Evolutionary conservation across 2,797 vertebrate genomes (phyloP).

Genomic region (Lutjanus campechanus): DNA sequence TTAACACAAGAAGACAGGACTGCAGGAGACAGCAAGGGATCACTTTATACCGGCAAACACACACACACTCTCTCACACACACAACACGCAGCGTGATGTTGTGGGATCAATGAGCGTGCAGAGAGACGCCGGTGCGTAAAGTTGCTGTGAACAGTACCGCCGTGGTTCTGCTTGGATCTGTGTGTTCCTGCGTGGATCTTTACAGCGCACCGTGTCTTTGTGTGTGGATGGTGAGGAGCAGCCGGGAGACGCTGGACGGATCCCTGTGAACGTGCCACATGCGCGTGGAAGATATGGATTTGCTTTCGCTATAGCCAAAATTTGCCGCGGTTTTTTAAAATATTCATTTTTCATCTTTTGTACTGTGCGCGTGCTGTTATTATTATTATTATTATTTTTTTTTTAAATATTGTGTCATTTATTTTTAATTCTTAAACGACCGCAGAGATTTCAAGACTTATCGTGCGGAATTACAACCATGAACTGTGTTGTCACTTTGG

Average conservation of each 20-base stretch:
- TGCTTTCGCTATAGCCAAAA: conserved; percentile 69
- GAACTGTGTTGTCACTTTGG: conserved; percentile 93
- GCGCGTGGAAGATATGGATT: conserved; percentile 74
- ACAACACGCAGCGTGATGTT: conserved; percentile 25
- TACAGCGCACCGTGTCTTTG: conserved; percentile 56
- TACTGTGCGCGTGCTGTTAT: neutral
- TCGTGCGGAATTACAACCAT: conserved; percentile 88
- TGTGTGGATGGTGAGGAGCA: conserved; percentile 48
- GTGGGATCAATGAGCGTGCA: conserved; percentile 34
- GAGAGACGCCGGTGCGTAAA: conserved; percentile 55
- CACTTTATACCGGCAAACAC: conserved; percentile 35
- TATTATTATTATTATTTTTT: neutral
- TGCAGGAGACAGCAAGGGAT: conserved; percentile 47
- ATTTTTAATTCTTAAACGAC: conserved; percentile 23
- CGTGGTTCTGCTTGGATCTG: no score
- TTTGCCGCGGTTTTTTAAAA: conserved; percentile 41
- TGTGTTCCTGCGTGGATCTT: conserved; percentile 62
- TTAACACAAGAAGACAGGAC: conserved; percentile 17
- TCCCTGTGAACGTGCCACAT: conserved; percentile 61
- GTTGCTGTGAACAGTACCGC: conserved; percentile 38
- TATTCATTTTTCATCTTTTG: conserved; percentile 20
- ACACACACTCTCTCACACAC: conserved; percentile 15
- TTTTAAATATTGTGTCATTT: conserved; percentile 4
- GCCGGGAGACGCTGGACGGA: conserved; percentile 35
- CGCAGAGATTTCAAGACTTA: conserved; percentile 55